Conservation (phyloP, 2,888 invertebrate genomes). For the Leptarthrus brevirostris region DNA sequence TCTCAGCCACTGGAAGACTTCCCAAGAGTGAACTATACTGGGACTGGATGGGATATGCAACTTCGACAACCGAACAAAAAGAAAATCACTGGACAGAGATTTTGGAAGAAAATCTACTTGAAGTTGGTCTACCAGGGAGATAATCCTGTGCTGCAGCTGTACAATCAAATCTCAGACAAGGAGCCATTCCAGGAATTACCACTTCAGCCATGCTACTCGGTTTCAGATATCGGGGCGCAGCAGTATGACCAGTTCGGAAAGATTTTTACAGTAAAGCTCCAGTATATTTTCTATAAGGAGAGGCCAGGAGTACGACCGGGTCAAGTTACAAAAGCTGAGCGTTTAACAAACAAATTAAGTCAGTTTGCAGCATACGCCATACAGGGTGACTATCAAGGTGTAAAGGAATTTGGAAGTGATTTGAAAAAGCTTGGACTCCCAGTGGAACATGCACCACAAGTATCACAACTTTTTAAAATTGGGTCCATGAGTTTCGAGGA, state of each 20-base stretch:
- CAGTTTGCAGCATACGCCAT: slow-evolving; percentile 95
- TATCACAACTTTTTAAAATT: slow-evolving; percentile 94
- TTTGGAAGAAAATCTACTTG: slow-evolving; percentile 98
- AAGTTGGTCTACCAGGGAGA: slow-evolving; percentile 82
- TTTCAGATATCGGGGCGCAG: slow-evolving; percentile 94
- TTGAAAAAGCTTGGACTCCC: slow-evolving; percentile 93
- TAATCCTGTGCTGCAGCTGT: slow-evolving; percentile 86
- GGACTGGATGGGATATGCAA: slow-evolving; percentile 96
- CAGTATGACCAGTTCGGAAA: slow-evolving; percentile 99
- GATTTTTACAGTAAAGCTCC: slow-evolving; percentile 95
- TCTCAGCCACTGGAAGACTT: slow-evolving; percentile 93
- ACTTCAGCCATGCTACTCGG: slow-evolving; percentile 92
- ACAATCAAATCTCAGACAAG: slow-evolving; percentile 83
- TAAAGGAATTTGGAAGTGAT: slow-evolving; percentile 93
- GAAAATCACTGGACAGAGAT: slow-evolving; percentile 93
- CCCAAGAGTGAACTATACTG: slow-evolving; percentile 80
- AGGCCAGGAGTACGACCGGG: slow-evolving; percentile 95
- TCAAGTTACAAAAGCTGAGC: slow-evolving; percentile 92
- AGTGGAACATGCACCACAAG: slow-evolving; percentile 97
- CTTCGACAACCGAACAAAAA: slow-evolving; percentile 95
- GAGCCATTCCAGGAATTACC: slow-evolving; percentile 96
- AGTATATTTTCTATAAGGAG: slow-evolving; percentile 98
- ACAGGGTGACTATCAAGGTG: slow-evolving; percentile 92
- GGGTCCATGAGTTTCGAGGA: slow-evolving; percentile 91
- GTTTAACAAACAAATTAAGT: slow-evolving; percentile 89